Evolutionary conservation across 2,797 vertebrate species (phyloP).

Genomic region (Octomys mimax): DNA sequence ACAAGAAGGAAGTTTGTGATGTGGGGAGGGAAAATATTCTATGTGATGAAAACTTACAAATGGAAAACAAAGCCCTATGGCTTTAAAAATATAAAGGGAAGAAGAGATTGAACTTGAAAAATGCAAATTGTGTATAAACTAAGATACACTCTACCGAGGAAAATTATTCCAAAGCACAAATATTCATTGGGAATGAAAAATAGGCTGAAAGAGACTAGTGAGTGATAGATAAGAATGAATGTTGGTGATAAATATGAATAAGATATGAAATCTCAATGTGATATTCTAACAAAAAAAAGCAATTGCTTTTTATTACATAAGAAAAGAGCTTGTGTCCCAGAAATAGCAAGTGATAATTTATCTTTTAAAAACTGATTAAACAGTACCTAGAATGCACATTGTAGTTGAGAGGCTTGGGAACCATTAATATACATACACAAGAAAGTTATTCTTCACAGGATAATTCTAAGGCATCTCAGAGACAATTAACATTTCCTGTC

Average conservation of each 20-base stretch:
- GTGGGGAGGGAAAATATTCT: neutral
- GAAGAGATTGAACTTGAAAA: conserved; percentile 50
- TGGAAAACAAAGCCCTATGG: conserved; percentile 49
- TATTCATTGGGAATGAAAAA: conserved; percentile 63
- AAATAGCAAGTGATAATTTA: conserved; percentile 65
- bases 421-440: conserved; percentile 31
- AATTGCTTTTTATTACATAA: conserved; percentile 60
- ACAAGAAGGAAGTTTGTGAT: conserved; percentile 20
- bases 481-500: neutral
- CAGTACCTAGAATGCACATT: neutral
- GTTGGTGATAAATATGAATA: conserved; percentile 61
- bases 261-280: conserved; percentile 59
- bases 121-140: conserved; percentile 57
- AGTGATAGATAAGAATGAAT: conserved; percentile 69
- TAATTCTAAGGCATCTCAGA: neutral
- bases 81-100: conserved; percentile 48
- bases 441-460: neutral
- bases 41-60: conserved; percentile 46
- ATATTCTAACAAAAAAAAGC: conserved; percentile 46
- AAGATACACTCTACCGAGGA: conserved; percentile 42
- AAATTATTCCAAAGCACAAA: conserved; percentile 72
- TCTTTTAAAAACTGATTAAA: conserved; percentile 67
- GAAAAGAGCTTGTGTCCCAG: conserved; percentile 21
- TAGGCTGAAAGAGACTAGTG: conserved; percentile 2
- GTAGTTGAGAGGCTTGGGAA: conserved; percentile 36